Conservation (phyloP, 2,797 vertebrate species). For the Hydrophis major region DNA sequence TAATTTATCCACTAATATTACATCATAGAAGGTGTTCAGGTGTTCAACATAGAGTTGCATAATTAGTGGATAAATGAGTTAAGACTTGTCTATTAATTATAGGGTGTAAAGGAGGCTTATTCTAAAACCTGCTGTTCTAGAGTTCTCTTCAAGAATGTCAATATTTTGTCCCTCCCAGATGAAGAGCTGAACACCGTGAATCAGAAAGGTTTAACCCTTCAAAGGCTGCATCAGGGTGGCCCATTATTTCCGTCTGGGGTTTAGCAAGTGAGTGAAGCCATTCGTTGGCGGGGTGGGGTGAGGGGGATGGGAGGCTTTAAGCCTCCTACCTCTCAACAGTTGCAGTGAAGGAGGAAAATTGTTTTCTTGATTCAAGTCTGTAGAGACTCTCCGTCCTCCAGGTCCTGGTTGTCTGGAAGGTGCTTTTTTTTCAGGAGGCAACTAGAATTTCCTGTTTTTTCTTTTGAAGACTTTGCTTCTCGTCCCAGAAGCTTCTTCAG, state of each 20-base stretch:
- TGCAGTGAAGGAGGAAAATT: neutral
- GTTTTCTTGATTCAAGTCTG: neutral
- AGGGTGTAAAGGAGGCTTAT: neutral
- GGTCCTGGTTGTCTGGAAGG: no score
- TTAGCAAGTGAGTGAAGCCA: neutral
- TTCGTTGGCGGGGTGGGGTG: neutral
- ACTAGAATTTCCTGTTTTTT: no score
- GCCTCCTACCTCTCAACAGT: neutral
- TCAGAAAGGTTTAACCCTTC: neutral
- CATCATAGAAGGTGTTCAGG: neutral
- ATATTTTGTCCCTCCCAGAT: neutral
- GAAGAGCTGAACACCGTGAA: neutral
- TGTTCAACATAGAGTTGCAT: neutral
- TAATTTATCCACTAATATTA: neutral
- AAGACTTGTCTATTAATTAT: neutral
- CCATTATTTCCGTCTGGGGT: neutral
- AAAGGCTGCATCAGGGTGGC: neutral
- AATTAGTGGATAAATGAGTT: constrained; percentile 1
- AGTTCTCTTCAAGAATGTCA: neutral
- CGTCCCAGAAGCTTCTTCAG: no score
- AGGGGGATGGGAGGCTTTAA: neutral
- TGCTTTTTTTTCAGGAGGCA: no score
- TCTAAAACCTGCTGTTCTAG: neutral
- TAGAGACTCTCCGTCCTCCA: no score
- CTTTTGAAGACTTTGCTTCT: no score